phyloP scores from a whole-genome alignment of 2,888 invertebrate species.

The Sarcophaga caerulescens region DNA sequence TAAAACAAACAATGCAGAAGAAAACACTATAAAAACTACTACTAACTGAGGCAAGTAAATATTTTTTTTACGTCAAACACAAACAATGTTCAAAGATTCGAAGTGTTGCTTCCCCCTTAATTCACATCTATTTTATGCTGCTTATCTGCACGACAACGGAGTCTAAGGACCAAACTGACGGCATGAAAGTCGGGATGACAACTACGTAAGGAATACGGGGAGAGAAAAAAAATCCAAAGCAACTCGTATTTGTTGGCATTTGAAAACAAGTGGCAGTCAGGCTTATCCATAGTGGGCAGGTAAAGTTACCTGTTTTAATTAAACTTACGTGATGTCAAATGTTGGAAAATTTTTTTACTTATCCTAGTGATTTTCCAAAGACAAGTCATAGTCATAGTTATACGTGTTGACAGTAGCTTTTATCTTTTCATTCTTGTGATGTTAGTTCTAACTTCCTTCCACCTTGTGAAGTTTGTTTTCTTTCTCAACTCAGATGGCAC shows the following conservation, averaged over 20 bases:
- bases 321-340: constrained; percentile 69
- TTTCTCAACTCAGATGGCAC: constrained; percentile 14
- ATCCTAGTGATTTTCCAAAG: background rate
- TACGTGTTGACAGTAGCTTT: constrained; percentile 55
- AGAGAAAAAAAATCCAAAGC: background rate
- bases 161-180: constrained; percentile 15
- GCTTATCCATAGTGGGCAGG: background rate
- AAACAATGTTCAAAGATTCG: background rate
- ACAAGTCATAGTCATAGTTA: constrained; percentile 34
- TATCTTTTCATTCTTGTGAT: background rate
- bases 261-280: background rate
- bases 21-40: background rate
- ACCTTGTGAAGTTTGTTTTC: constrained; percentile 26
- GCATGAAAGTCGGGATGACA: background rate
- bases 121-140: constrained; percentile 40
- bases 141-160: constrained; percentile 14
- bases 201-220: no score
- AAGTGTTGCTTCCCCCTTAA: constrained; percentile 27
- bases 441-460: background rate
- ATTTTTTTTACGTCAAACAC: constrained; percentile 16
- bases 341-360: constrained; percentile 24
- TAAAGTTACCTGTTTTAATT: constrained; percentile 67
- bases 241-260: background rate
- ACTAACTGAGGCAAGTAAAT: constrained; percentile 4
- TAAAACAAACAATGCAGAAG: background rate